These are phyloP conservation scores for Melolontha melolontha DNA, from an alignment of 2,888 invertebrate genomes.

Conservation along the genomic window DNA sequence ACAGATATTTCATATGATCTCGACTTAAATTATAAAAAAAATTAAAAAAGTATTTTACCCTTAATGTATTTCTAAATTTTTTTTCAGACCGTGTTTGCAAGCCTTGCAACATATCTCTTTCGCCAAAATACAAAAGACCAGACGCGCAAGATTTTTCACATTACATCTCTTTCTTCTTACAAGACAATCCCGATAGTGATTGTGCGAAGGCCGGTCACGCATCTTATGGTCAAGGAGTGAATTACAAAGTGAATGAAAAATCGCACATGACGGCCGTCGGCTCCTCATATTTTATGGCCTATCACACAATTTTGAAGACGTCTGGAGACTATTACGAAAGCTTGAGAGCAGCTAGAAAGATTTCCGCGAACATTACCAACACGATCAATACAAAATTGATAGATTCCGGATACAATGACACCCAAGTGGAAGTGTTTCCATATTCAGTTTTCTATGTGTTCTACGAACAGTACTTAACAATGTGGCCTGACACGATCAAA, in stretches of 20 bases:
- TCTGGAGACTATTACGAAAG: constrained; percentile 93
- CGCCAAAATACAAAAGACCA: constrained; percentile 72
- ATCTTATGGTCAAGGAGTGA: constrained; percentile 81
- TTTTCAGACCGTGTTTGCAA: constrained; percentile 43
- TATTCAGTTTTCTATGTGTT: constrained; percentile 98
- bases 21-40: no score
- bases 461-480: constrained; percentile 98
- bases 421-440: constrained; percentile 74
- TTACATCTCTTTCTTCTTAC: constrained; percentile 84
- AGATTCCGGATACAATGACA: constrained; percentile 48
- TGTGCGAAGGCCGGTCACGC: constrained; percentile 91
- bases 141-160: constrained; percentile 72
- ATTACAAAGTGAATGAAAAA: constrained; percentile 66
- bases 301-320: constrained; percentile 91
- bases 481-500: constrained; percentile 90
- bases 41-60: background rate
- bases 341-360: constrained; percentile 81
- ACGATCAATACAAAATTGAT: constrained; percentile 74
- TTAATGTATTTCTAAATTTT: constrained; percentile 5
- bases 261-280: constrained; percentile 69
- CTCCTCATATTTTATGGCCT: constrained; percentile 93
- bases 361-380: constrained; percentile 86
- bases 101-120: constrained; percentile 68
- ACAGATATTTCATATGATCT: no score
- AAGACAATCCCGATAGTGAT: constrained; percentile 80